These are phyloP conservation scores for Shinisaurus crocodilurus DNA, from an alignment of 2,113 vertebrate genomes.

Conservation along the genomic window DNA sequence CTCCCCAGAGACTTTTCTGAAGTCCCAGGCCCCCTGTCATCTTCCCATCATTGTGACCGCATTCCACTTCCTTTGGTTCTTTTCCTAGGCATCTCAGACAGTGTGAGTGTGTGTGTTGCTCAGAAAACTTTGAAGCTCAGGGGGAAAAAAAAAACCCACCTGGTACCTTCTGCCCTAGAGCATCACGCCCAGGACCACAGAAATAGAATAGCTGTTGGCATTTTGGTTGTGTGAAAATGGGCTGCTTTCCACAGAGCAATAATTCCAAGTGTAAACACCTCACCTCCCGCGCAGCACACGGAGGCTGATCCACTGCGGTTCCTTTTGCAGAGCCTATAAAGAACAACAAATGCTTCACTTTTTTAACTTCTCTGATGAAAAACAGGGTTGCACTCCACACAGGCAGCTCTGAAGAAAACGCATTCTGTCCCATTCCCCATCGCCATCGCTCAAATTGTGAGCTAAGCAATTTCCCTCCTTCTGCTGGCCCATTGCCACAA, in stretches of 20 bases:
- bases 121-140: neutral
- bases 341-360: neutral
- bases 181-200: neutral
- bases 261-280: neutral
- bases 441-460: neutral
- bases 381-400: neutral
- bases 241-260: neutral
- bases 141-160: too few relatives aligned
- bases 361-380: slow-evolving; percentile 11
- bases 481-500: slow-evolving; percentile 9
- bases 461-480: neutral
- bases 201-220: neutral
- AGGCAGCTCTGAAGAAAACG: neutral
- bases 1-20: neutral
- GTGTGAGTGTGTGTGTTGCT: neutral
- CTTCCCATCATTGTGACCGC: neutral
- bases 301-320: neutral
- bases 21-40: too few relatives aligned
- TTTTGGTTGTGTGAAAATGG: neutral
- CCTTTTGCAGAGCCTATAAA: neutral
- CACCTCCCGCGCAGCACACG: neutral
- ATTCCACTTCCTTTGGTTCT: neutral
- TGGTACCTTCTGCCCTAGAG: too few relatives aligned
- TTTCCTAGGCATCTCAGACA: neutral
- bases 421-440: neutral